A percentile compares a stretch with the other conserved stretches of the same genome.
Conservation (phyloP, 2,888 invertebrate species). For the Drosophila sordidula region DNA sequence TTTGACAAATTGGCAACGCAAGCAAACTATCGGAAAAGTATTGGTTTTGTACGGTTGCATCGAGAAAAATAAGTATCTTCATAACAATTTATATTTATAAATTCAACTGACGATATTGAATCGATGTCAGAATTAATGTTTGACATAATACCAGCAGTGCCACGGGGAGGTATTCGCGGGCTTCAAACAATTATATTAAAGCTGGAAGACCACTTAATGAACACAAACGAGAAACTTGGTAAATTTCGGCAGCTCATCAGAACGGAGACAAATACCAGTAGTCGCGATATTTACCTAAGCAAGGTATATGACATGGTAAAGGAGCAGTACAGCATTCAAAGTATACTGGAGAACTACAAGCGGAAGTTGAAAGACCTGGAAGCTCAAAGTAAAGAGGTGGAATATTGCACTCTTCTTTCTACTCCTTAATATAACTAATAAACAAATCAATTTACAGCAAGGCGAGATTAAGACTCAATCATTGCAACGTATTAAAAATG, state of each 20-base stretch:
- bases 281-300: constrained; percentile 9
- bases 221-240: constrained; percentile 36
- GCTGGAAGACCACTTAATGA: constrained; percentile 18
- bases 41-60: constrained; percentile 1
- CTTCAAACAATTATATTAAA: constrained; percentile 10
- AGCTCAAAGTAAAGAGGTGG: constrained; percentile 9
- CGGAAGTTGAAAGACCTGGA: constrained; percentile 9
- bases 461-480: neutral
- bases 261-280: constrained; percentile 9
- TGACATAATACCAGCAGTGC: neutral
- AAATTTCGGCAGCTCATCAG: constrained; percentile 16
- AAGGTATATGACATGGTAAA: constrained; percentile 31
- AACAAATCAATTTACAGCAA: constrained; percentile 1
- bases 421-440: neutral
- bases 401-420: no score
- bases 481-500: constrained; percentile 15
- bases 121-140: constrained; percentile 7
- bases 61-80: neutral
- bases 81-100: neutral
- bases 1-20: constrained; percentile 26
- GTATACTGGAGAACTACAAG: constrained; percentile 26
- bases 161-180: neutral
- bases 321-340: constrained; percentile 31
- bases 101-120: neutral
- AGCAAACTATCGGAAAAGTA: constrained; percentile 29